A percentile compares a stretch with the other conserved stretches of the same genome.
These are phyloP conservation scores for Propithecus coquereli DNA, from an alignment of 2,113 vertebrate species.

Conservation along the genomic window DNA sequence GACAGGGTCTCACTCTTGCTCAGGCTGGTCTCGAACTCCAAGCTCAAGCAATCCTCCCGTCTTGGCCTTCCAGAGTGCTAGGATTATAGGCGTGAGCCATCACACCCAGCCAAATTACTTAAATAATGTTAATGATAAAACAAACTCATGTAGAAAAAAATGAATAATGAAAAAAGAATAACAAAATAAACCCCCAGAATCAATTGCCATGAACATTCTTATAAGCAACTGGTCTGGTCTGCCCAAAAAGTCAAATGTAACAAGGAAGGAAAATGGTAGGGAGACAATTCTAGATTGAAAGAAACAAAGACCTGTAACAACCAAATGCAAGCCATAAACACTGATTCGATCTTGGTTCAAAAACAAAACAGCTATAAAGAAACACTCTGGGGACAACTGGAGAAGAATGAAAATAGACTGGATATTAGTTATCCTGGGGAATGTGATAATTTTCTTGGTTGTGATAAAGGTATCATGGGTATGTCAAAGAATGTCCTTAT, in stretches of 20 bases:
- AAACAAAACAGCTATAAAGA: background rate
- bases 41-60: too few relatives aligned
- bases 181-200: background rate
- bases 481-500: background rate
- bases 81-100: too few relatives aligned
- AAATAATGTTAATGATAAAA: background rate
- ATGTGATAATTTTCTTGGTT: background rate
- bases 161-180: conserved; percentile 78
- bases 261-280: conserved; percentile 88
- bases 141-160: background rate
- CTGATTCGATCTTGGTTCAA: background rate
- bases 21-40: too few relatives aligned
- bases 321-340: background rate
- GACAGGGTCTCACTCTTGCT: too few relatives aligned
- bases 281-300: conserved; percentile 74
- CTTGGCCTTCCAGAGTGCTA: too few relatives aligned
- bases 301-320: background rate
- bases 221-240: background rate
- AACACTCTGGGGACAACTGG: background rate
- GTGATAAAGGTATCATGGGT: background rate
- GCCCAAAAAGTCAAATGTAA: conserved; percentile 55
- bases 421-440: background rate
- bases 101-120: too few relatives aligned
- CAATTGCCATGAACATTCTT: background rate
- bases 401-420: background rate